Conservation (phyloP, 2,888 invertebrate genomes). For the Strigamia transsilvanica region DNA sequence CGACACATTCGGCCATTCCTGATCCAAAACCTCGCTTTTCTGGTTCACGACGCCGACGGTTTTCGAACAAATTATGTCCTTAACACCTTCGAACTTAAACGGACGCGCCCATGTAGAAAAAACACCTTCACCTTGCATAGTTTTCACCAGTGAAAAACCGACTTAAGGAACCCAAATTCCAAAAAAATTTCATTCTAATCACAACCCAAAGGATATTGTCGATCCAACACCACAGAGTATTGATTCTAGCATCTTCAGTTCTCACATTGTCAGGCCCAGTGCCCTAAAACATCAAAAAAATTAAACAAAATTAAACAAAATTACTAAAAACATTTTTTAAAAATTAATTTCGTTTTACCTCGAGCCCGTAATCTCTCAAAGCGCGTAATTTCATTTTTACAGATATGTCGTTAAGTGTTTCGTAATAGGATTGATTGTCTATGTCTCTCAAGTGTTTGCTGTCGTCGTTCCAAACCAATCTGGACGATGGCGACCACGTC, state of each 20-base stretch:
- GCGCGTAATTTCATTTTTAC: conserved; percentile 77
- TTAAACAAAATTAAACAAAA: not conserved
- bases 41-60: conserved; percentile 45
- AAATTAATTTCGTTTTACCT: conserved; percentile 68
- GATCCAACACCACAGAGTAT: conserved; percentile 85
- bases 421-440: conserved; percentile 68
- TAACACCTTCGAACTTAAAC: conserved; percentile 57
- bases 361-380: conserved; percentile 78
- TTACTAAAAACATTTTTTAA: no score
- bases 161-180: conserved; percentile 34
- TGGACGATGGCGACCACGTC: conserved; percentile 76
- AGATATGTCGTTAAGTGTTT: conserved; percentile 74
- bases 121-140: conserved; percentile 56
- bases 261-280: not conserved
- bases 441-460: conserved; percentile 72
- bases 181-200: not conserved
- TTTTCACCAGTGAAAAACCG: conserved; percentile 57
- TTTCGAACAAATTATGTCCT: conserved; percentile 55
- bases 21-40: conserved; percentile 46
- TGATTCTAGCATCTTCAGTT: conserved; percentile 72
- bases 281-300: conserved; percentile 9
- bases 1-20: conserved; percentile 49
- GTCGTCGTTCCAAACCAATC: conserved; percentile 79
- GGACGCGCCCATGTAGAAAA: conserved; percentile 41
- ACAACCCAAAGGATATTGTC: conserved; percentile 65